Base-by-base conservation (phyloP, 2,113 vertebrate species). In the Eleginops maclovinus region DNA sequence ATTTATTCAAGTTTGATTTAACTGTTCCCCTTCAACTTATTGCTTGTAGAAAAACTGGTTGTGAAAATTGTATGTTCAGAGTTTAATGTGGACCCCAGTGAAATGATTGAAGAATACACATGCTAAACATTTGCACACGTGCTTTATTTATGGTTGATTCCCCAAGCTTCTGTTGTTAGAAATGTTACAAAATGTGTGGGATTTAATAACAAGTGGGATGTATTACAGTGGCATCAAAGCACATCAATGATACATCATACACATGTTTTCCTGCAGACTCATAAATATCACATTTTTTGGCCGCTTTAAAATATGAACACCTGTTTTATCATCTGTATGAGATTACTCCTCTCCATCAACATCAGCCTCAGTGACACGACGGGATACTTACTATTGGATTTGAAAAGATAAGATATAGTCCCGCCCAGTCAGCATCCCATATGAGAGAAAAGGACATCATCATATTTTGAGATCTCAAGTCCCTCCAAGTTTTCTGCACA, bases 401-500 rank as follows among this genome's bases (percentile, higher is more conserved):
- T 46, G 3, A 24, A 44, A 24, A 58, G 31, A 31, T 31, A 31
- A 65, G 24, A 77, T 7, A 49, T 0, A 21, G 41, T n/a, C 5
- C 41, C 24, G 70, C 55, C 44, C 44, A 75, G 66, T 82, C 71
- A 68, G 62, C 66, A 65, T 26, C 12, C 49, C 21, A 62, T 11
- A 56, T 67, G 36, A 28, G 61, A 9, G 22, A 21, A 62, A 43
- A 56, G 49, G 40, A 44, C 43, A 63, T 62, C 49, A 67, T 44
- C 66, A 31, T 53, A 79, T 84, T 75, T 49, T 71, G 17, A 83
- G 28, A 69, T 77, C 62, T 75, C 43, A 44, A 47, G 76, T 69
- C 58, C n/a, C 54, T 63, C 6, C 60, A 62, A 49, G n/a, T 49
- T 54, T n/a, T n/a, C 47, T 56, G 63, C 62, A 41, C 9, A 64